Evolutionary conservation across 2,888 invertebrate species (phyloP), one percentile per base, ranked within the genome.

Genomic region (Melinopterus prodromus): DNA sequence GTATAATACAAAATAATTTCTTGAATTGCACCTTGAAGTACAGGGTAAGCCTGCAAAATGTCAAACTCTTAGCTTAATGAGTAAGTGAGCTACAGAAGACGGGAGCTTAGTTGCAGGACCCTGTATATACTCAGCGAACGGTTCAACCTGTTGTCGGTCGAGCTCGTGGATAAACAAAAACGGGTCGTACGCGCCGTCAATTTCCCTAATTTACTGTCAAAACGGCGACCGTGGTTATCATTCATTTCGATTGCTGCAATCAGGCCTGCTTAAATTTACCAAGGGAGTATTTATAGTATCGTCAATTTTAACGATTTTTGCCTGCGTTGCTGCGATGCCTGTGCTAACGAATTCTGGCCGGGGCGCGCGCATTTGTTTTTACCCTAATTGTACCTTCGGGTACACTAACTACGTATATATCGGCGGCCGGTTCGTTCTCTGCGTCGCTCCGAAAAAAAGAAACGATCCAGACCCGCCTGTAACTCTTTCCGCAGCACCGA

Each of bases 401-500:
- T 53, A 53, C 53, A 53, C 53, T 53, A 53, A 53, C 53, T 53
- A 53, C 12, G 53, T 53, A 12, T 53, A 53, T 12, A 53, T 53
- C 53, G 53, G 5, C 4, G 3, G n/a, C 16, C 9, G 16, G 16
- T 26, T 26, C 3, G 26, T 26, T 26, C 26, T 3, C 26, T 26
- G 26, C 26, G 3, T 26, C 15, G n/a, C 6, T 16, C 0, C 15
- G 35, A 74, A 16, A 26, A 26, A 74, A 74, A 74, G 9, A 16
- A 37, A 53, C 16, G n/a, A 53, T 38, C 15, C 15, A 2, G 76
- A 76, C n/a, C 53, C 38, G 16, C 37, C 76, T 37, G 16, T 88
- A 88, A 88, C 88, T 88, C 88, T 87, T 85, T 53, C 53, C 53
- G 53, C 53, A 9, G 53, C 53, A 53, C 53, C 53, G 53, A 53